A percentile compares a stretch with the other conserved stretches of the same genome.
These are phyloP conservation scores for Lithobates pipiens DNA, from an alignment of 2,797 vertebrate species.

Conservation along the genomic window DNA sequence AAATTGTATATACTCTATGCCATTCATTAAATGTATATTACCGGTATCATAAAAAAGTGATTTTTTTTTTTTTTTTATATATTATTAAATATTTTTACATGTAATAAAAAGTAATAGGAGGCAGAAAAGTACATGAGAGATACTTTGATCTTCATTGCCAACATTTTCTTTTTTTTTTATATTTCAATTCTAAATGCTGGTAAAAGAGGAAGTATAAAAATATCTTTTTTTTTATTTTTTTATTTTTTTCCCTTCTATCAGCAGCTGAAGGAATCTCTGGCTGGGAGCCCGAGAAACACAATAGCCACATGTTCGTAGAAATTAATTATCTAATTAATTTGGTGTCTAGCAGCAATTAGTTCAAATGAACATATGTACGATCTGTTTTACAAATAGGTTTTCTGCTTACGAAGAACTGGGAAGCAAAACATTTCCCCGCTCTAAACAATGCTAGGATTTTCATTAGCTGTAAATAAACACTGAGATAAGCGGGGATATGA, in stretches of 20 bases:
- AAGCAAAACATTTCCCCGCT: slow-evolving; percentile 71
- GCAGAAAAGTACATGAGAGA: too few species aligned
- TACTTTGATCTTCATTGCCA: too few species aligned
- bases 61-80: too few species aligned
- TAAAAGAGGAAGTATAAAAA: slow-evolving; percentile 31
- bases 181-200: not conserved
- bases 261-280: slow-evolving; percentile 69
- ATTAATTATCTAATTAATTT: slow-evolving; percentile 82
- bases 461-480: slow-evolving; percentile 37
- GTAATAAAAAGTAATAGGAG: too few species aligned
- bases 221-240: slow-evolving; percentile 33
- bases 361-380: slow-evolving; percentile 76
- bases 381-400: slow-evolving; percentile 69
- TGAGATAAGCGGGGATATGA: slow-evolving; percentile 18
- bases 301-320: slow-evolving; percentile 75
- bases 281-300: slow-evolving; percentile 76
- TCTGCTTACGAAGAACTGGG: slow-evolving; percentile 77
- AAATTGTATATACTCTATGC: not conserved
- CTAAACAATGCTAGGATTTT: slow-evolving; percentile 49
- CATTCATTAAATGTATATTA: too few species aligned
- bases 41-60: too few species aligned
- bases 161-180: too few species aligned
- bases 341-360: slow-evolving; percentile 77
- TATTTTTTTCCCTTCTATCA: slow-evolving; percentile 53
- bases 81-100: too few species aligned